Percentiles rank a stretch among this genome's conserved stretches.
Evolutionary conservation across 2,113 vertebrate genomes (phyloP).

Genomic region (Microcebus griseorufus): DNA sequence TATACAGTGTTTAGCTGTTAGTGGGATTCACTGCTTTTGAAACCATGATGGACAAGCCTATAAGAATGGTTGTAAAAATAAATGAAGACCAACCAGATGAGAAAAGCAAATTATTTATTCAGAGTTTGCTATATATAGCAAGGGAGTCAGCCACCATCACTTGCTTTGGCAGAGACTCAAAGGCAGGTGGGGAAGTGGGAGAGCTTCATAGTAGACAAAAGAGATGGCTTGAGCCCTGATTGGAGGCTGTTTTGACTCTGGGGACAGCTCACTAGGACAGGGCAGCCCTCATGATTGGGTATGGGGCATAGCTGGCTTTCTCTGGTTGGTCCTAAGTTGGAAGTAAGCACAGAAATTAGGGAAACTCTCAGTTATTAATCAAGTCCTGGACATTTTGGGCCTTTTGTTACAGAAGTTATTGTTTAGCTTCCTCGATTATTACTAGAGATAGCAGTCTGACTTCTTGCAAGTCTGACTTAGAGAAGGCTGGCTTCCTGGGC

Average conservation of each 20-base stretch:
- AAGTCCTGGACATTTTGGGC: neutral
- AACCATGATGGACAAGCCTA: neutral
- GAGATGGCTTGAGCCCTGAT: neutral
- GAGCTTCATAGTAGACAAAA: neutral
- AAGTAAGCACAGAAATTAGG: neutral
- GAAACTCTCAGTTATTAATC: neutral
- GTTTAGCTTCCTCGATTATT: neutral
- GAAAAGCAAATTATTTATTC: neutral
- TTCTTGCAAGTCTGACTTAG: neutral
- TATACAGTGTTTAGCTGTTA: neutral
- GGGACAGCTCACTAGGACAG: neutral
- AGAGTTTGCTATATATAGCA: neutral
- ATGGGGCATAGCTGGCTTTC: neutral
- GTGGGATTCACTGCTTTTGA: neutral
- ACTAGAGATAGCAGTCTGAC: neutral
- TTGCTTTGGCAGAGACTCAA: neutral
- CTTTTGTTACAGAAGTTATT: neutral
- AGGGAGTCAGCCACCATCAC: neutral
- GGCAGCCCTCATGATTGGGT: neutral
- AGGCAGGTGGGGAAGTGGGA: neutral
- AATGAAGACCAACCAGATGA: neutral
- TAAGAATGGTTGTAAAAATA: neutral
- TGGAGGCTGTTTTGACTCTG: no score
- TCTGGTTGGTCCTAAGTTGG: neutral
- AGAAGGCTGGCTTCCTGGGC: neutral